Evolutionary conservation across 2,113 vertebrate species (phyloP).

Genomic region (Lagopus muta): DNA sequence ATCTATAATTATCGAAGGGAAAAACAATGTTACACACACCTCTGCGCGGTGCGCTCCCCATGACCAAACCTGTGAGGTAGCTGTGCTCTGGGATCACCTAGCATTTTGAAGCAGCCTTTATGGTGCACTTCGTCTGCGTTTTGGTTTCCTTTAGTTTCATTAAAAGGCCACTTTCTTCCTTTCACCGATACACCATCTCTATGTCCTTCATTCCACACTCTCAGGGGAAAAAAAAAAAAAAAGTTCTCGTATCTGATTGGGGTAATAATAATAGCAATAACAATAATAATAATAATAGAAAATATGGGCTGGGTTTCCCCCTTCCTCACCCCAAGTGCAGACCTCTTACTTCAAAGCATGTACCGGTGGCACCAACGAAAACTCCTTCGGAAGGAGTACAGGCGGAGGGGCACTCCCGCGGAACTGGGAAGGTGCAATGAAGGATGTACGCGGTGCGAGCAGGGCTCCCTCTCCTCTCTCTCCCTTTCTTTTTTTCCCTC

Average conservation of each 20-base stretch:
- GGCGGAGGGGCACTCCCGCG: neutral
- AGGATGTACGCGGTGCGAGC: neutral
- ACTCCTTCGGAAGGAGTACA: neutral
- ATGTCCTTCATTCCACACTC: constrained; percentile 61
- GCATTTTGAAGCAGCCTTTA: constrained; percentile 73
- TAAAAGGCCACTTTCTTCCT: constrained; percentile 74
- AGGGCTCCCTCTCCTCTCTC: neutral
- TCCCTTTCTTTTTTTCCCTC: accelerated
- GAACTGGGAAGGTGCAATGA: neutral
- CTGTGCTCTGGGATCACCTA: constrained; percentile 63
- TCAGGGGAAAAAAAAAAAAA: neutral
- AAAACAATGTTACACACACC: constrained; percentile 18
- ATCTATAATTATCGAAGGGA: neutral
- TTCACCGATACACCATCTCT: constrained; percentile 67
- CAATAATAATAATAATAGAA: neutral
- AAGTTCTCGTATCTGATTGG: constrained; percentile 43
- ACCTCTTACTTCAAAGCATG: neutral
- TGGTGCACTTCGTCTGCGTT: constrained; percentile 68
- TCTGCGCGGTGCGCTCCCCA: constrained; percentile 55
- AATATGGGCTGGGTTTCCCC: neutral
- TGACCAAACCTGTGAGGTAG: constrained; percentile 64
- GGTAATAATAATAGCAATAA: neutral
- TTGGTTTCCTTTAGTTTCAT: constrained; percentile 73
- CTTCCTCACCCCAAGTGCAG: neutral
- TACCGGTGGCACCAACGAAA: neutral